Evolutionary conservation across 2,797 vertebrate species (phyloP).

Genomic region (Poecilia picta): DNA sequence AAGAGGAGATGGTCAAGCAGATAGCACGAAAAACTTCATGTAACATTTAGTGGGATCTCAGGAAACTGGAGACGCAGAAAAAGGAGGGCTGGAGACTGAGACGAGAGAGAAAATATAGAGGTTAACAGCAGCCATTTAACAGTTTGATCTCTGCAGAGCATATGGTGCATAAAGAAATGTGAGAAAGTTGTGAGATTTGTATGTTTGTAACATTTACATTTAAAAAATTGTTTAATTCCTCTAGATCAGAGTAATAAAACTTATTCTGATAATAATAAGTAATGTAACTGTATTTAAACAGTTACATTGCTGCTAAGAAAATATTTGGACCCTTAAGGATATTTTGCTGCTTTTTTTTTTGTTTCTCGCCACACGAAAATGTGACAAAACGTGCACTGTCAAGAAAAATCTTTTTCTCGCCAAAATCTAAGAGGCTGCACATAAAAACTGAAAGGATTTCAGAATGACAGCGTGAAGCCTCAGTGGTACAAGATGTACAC

Average conservation of each 20-base stretch:
- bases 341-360: not conserved
- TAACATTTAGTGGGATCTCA: conserved; percentile 63
- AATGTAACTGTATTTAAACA: not conserved
- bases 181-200: not conserved
- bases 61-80: conserved; percentile 52
- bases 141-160: not conserved
- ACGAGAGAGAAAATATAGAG: conserved; percentile 26
- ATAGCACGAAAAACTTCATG: conserved; percentile 62
- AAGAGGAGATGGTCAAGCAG: conserved; percentile 60
- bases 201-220: not conserved
- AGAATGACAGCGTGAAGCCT: conserved; percentile 31
- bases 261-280: no score
- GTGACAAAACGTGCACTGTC: conserved; percentile 4
- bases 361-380: not conserved
- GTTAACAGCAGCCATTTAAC: conserved; percentile 15
- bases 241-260: not conserved
- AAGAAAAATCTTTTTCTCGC: conserved; percentile 11
- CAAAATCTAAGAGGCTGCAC: conserved; percentile 9
- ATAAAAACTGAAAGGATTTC: not conserved
- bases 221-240: not conserved
- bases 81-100: conserved; percentile 25
- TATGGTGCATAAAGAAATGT: not conserved
- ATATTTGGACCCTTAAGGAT: not conserved
- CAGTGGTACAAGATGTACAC: not conserved
- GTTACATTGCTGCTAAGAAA: not conserved